Percentiles rank a stretch among this genome's conserved stretches.
Evolutionary conservation across 2,113 vertebrate species (phyloP).

Genomic region (Alectura lathami): DNA sequence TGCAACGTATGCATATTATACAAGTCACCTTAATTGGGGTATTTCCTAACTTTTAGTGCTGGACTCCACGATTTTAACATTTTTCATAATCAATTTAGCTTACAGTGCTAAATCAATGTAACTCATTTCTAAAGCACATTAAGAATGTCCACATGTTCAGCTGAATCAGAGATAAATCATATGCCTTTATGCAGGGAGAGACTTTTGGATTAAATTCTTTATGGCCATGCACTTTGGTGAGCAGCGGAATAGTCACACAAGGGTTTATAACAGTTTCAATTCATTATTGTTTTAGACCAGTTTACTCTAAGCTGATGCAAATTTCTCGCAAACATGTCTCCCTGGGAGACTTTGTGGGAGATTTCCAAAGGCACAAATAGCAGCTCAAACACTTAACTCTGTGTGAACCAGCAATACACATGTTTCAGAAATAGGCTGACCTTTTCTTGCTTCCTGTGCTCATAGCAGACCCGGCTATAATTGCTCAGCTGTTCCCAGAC

Average conservation of each 20-base stretch:
- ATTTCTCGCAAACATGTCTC: background rate
- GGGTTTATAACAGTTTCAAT: background rate
- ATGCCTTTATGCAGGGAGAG: background rate
- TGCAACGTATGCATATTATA: background rate
- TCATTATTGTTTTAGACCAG: background rate
- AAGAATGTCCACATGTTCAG: background rate
- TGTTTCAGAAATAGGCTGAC: background rate
- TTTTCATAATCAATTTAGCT: background rate
- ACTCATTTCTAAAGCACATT: background rate
- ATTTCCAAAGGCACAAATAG: background rate
- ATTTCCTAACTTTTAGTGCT: background rate
- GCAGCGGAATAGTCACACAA: background rate
- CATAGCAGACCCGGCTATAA: background rate
- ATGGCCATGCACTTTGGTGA: background rate
- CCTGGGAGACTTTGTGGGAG: background rate
- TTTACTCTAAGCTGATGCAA: background rate
- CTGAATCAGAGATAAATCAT: background rate
- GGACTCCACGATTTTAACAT: background rate
- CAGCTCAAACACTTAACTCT: background rate
- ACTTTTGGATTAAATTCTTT: background rate
- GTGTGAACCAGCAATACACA: background rate
- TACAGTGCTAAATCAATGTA: background rate
- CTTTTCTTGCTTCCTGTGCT: background rate
- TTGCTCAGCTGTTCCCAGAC: constrained; percentile 34
- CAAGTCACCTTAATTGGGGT: background rate